A percentile compares a stretch with the other conserved stretches of the same genome.
These are phyloP conservation scores for Rhagologus leucostigma DNA, from an alignment of 2,113 vertebrate genomes.

Conservation along the genomic window DNA sequence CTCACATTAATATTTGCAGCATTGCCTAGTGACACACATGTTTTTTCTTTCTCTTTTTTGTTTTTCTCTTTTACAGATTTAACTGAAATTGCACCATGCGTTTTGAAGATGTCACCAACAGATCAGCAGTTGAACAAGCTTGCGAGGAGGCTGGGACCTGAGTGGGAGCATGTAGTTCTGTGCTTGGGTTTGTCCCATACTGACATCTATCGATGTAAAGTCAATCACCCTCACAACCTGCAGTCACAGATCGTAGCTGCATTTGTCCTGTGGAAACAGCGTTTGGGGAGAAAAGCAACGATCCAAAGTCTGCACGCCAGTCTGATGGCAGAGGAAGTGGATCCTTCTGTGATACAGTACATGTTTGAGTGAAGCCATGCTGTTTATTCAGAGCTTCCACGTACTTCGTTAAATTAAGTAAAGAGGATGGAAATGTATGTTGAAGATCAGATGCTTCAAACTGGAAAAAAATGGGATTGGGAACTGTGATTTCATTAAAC, in stretches of 20 bases:
- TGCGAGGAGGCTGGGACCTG: conserved; percentile 76
- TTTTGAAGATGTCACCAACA: conserved; percentile 77
- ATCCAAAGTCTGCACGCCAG: conserved; percentile 71
- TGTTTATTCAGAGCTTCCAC: not conserved
- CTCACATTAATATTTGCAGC: not conserved
- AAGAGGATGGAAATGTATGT: not conserved
- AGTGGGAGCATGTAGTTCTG: conserved; percentile 85
- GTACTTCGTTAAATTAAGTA: not conserved
- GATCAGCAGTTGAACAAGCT: conserved; percentile 85
- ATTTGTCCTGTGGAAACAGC: conserved; percentile 84
- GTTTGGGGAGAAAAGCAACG: conserved; percentile 79
- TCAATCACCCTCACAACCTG: conserved; percentile 77
- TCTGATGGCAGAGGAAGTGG: conserved; percentile 73
- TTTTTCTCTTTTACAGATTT: conserved; percentile 54
- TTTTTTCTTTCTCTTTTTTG: not conserved
- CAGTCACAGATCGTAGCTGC: conserved; percentile 83
- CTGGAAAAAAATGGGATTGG: not conserved
- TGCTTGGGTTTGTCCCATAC: conserved; percentile 82
- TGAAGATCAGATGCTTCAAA: not conserved
- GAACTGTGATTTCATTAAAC: not conserved
- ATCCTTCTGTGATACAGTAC: conserved; percentile 76
- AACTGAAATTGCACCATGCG: conserved; percentile 39
- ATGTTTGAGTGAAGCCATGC: conserved; percentile 66
- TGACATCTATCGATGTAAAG: conserved; percentile 84
- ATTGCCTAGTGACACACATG: not conserved